These are phyloP conservation scores for Leptobrachium ailaonicum DNA, from an alignment of 2,113 vertebrate genomes.

Conservation along the genomic window DNA sequence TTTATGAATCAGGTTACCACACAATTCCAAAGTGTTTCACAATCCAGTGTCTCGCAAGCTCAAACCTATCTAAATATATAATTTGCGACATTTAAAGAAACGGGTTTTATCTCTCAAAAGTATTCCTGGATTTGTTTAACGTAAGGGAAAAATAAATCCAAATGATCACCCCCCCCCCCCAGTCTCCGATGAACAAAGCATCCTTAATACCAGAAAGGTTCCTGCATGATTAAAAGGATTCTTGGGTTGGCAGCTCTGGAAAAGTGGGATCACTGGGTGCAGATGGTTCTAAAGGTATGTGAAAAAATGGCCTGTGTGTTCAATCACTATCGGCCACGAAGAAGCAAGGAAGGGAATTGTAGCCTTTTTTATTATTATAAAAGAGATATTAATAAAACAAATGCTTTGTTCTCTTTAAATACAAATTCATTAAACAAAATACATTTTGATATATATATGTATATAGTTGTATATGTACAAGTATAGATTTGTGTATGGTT, in stretches of 20 bases:
- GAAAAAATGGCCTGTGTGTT: no score
- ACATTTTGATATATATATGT: no score
- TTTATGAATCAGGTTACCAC: constrained; percentile 1
- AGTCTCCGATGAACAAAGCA: neutral
- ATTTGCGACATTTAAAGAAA: neutral
- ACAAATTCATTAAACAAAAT: no score
- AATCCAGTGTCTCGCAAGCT: neutral
- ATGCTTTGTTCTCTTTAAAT: no score
- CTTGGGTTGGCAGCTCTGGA: neutral
- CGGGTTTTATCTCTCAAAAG: neutral
- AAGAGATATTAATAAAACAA: no score
- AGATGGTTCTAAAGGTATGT: neutral
- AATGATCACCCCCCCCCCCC: neutral
- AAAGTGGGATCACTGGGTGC: neutral
- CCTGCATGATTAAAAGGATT: neutral
- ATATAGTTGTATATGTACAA: no score
- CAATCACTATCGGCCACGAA: no score
- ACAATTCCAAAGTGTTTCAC: neutral
- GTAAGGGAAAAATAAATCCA: neutral
- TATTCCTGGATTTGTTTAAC: neutral
- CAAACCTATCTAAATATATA: neutral
- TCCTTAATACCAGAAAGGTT: neutral
- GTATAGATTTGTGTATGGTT: no score
- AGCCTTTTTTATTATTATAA: no score
- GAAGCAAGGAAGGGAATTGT: no score